Conservation (phyloP, 1,140 invertebrate species). For the Drosophila kepulauana region DNA sequence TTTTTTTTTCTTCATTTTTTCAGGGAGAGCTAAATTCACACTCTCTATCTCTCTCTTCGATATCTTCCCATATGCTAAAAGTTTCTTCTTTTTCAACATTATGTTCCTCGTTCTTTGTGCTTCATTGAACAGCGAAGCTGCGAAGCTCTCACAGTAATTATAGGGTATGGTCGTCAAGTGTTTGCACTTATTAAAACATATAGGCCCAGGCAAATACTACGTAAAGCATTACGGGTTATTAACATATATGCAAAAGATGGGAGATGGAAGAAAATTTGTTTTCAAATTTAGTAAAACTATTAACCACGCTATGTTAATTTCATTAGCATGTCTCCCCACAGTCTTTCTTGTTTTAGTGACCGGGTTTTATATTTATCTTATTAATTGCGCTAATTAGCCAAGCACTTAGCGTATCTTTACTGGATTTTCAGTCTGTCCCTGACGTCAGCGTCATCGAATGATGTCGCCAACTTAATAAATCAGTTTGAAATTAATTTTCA, state of each 20-base stretch:
- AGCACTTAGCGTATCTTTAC: constrained; percentile 77
- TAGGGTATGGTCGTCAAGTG: background rate
- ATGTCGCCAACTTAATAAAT: constrained; percentile 74
- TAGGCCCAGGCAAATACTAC: background rate
- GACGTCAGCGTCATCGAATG: constrained; percentile 56
- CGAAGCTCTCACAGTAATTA: background rate
- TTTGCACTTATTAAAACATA: constrained; percentile 9
- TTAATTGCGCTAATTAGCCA: constrained; percentile 79
- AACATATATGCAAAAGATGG: constrained; percentile 33
- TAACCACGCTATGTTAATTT: constrained; percentile 81
- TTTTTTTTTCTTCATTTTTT: too few relatives aligned
- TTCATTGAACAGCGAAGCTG: too few relatives aligned
- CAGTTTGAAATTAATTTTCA: constrained; percentile 67
- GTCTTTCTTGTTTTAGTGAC: constrained; percentile 66
- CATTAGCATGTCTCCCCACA: constrained; percentile 69
- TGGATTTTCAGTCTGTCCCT: constrained; percentile 50
- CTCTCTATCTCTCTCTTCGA: too few relatives aligned
- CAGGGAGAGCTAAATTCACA: too few relatives aligned
- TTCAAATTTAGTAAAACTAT: constrained; percentile 80
- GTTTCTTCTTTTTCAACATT: too few relatives aligned
- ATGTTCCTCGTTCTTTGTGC: too few relatives aligned
- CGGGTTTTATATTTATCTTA: constrained; percentile 60
- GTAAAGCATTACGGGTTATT: background rate
- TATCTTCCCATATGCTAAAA: too few relatives aligned
- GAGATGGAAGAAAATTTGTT: constrained; percentile 73